Conservation (phyloP, 2,888 invertebrate genomes). For the Drosophila subquinaria region DNA sequence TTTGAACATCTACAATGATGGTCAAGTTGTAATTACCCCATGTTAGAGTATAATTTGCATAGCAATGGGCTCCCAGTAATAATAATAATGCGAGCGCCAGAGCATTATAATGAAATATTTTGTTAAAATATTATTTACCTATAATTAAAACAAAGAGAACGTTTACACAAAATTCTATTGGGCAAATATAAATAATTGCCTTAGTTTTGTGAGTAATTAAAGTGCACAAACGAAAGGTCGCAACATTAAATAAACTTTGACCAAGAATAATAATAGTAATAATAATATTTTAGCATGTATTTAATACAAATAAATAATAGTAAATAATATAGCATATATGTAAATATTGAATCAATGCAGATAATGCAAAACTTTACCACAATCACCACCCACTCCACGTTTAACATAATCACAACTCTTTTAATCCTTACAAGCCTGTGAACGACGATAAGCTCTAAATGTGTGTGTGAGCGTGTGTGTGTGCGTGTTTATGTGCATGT, state of each 20-base stretch:
- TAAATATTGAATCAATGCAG: constrained; percentile 50
- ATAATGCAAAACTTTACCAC: constrained; percentile 27
- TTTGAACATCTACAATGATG: background rate
- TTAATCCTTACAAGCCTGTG: constrained; percentile 7
- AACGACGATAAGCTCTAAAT: constrained; percentile 4
- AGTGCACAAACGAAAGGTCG: constrained; percentile 31
- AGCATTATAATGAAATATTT: constrained; percentile 59
- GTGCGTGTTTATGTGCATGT: background rate
- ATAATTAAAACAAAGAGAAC: constrained; percentile 55
- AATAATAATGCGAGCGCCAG: constrained; percentile 14
- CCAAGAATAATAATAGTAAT: constrained; percentile 1
- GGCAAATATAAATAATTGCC: constrained; percentile 43
- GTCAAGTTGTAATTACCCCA: background rate
- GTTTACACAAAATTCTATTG: constrained; percentile 31
- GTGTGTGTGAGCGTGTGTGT: background rate
- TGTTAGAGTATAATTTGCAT: constrained; percentile 7
- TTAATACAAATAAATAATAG: constrained; percentile 17
- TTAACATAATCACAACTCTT: constrained; percentile 11
- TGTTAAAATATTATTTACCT: constrained; percentile 57
- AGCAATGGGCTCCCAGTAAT: constrained; percentile 7
- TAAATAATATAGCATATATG: constrained; percentile 32
- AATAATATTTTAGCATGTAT: background rate
- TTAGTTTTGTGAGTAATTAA: constrained; percentile 54
- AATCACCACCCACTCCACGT: constrained; percentile 18
- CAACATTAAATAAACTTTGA: constrained; percentile 20